phyloP scores from a whole-genome alignment of 2,113 vertebrate genomes.

The Bombycilla garrulus region DNA sequence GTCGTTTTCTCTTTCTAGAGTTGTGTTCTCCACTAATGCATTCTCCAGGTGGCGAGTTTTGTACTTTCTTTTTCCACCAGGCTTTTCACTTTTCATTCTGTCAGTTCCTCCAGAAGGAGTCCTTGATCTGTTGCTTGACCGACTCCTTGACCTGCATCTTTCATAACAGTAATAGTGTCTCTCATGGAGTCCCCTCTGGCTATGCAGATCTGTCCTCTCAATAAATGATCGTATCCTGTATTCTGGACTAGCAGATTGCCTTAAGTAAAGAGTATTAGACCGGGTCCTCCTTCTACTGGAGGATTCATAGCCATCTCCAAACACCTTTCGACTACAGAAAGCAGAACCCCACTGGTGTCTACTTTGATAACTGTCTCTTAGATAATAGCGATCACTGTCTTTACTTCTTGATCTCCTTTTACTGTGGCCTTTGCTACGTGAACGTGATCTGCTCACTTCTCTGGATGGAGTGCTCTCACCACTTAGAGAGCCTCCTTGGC shows the following conservation, averaged over 20 bases:
- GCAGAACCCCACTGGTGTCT: constrained; percentile 75
- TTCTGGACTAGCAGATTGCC: constrained; percentile 72
- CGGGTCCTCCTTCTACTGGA: constrained; percentile 70
- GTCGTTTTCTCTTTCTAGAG: constrained; percentile 42
- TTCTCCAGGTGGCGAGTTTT: constrained; percentile 89
- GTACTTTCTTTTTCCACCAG: constrained; percentile 89
- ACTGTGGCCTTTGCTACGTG: constrained; percentile 71
- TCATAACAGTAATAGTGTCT: constrained; percentile 71
- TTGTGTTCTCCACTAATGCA: not conserved
- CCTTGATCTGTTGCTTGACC: constrained; percentile 79
- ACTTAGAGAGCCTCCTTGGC: constrained; percentile 70
- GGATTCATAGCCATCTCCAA: constrained; percentile 69
- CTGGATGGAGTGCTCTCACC: constrained; percentile 68
- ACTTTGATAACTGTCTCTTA: constrained; percentile 68
- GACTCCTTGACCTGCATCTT: constrained; percentile 76
- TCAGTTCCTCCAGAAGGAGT: constrained; percentile 66
- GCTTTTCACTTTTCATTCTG: constrained; percentile 78
- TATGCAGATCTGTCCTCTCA: constrained; percentile 68
- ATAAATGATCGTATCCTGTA: constrained; percentile 69
- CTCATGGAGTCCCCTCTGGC: constrained; percentile 74
- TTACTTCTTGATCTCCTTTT: constrained; percentile 73
- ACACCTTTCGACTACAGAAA: constrained; percentile 73
- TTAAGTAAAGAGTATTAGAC: constrained; percentile 71
- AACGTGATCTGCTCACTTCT: constrained; percentile 72
- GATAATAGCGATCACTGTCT: constrained; percentile 71